These are phyloP conservation scores for Myocastor coypus DNA, from an alignment of 2,113 vertebrate species.

Conservation along the genomic window DNA sequence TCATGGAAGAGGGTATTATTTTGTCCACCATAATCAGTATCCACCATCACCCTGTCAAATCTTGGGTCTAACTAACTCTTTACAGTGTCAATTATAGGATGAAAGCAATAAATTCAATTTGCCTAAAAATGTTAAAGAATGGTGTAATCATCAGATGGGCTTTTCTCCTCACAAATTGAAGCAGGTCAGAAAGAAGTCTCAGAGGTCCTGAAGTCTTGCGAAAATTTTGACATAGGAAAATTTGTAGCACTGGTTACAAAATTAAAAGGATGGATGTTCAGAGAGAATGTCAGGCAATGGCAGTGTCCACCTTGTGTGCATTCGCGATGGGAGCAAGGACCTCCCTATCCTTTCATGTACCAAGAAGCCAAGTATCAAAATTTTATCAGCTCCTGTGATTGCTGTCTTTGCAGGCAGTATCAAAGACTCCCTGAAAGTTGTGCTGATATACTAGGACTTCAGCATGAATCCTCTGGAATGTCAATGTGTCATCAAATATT, in stretches of 20 bases:
- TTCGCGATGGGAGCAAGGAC: neutral
- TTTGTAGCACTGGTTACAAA: neutral
- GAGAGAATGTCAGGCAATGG: neutral
- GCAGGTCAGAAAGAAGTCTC: neutral
- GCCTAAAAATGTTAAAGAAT: neutral
- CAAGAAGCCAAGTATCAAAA: neutral
- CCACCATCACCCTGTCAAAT: neutral
- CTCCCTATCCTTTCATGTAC: slow-evolving; percentile 1
- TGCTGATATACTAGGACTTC: slow-evolving; percentile 13
- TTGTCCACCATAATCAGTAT: neutral
- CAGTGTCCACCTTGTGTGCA: neutral
- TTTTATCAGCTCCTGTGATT: neutral
- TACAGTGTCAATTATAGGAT: neutral
- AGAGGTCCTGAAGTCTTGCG: neutral
- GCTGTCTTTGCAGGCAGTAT: neutral
- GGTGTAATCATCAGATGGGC: neutral
- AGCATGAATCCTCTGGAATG: neutral
- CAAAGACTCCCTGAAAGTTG: neutral
- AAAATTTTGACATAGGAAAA: slow-evolving; percentile 5
- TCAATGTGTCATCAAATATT: slow-evolving; percentile 11
- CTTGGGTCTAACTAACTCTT: neutral
- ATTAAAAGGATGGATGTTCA: slow-evolving; percentile 39
- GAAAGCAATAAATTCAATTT: neutral
- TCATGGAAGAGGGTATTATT: neutral
- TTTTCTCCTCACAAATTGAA: slow-evolving; percentile 9